Evolutionary conservation across 1,140 invertebrate genomes (phyloP).

Genomic region (Cherax quadricarinatus): DNA sequence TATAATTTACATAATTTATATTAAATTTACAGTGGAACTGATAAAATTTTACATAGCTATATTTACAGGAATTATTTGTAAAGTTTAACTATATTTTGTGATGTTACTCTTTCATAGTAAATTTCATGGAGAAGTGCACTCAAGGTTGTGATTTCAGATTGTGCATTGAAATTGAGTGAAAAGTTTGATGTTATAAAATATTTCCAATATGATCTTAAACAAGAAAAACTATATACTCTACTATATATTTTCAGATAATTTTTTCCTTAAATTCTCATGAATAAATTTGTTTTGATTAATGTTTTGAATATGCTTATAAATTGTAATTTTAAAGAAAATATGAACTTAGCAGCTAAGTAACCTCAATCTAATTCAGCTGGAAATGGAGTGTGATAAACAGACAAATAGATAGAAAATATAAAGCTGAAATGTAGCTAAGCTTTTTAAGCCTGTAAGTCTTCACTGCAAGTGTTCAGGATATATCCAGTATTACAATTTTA

Average conservation of each 20-base stretch:
- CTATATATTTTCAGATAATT: no score
- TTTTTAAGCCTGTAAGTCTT: not conserved
- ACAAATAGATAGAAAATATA: not conserved
- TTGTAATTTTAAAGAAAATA: no score
- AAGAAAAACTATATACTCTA: not conserved
- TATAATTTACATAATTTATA: not conserved
- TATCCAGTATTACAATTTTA: not conserved
- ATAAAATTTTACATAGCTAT: not conserved
- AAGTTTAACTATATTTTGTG: not conserved
- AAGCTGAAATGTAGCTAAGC: not conserved
- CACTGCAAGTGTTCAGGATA: not conserved
- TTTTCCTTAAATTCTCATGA: no score
- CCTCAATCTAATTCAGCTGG: no score
- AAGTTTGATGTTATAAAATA: not conserved
- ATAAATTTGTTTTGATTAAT: no score
- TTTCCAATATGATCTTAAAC: not conserved
- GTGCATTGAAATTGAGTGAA: not conserved
- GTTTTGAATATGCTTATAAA: no score
- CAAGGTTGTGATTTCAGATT: conserved; percentile 17
- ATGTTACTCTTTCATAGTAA: conserved; percentile 8
- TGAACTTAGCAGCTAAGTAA: no score
- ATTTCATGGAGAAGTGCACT: not conserved
- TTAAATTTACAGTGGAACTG: not conserved
- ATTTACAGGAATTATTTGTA: not conserved
- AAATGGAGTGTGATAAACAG: no score